Evolutionary conservation across 2,888 invertebrate species (phyloP).

Genomic region (Drosophila monieri): DNA sequence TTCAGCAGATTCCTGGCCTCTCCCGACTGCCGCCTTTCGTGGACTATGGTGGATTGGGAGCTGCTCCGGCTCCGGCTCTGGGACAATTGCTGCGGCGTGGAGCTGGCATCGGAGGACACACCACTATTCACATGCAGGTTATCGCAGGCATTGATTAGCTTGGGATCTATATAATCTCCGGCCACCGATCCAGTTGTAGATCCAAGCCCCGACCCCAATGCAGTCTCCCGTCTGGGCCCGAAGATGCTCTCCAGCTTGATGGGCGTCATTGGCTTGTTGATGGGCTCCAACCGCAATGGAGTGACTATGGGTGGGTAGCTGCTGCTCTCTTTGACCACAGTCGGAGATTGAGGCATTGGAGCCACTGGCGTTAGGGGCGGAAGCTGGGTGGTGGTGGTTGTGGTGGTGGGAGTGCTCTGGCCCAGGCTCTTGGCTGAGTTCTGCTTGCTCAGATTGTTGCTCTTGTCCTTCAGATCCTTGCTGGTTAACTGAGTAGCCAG

Average conservation of each 20-base stretch:
- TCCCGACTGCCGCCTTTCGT: slow-evolving; percentile 72
- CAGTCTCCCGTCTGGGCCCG: slow-evolving; percentile 24
- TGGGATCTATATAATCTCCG: slow-evolving; percentile 85
- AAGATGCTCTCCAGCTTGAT: slow-evolving; percentile 72
- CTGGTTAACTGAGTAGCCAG: slow-evolving; percentile 46
- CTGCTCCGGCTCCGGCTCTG: slow-evolving; percentile 62
- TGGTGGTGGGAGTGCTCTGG: slow-evolving; percentile 41
- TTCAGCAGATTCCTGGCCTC: slow-evolving; percentile 81
- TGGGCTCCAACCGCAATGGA: slow-evolving; percentile 64
- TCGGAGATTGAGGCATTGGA: slow-evolving; percentile 12
- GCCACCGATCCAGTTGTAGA: slow-evolving; percentile 17
- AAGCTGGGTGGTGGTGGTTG: slow-evolving; percentile 52
- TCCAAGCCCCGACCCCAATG: background rate
- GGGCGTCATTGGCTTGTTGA: slow-evolving; percentile 47
- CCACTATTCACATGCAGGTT: slow-evolving; percentile 86
- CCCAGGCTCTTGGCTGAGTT: slow-evolving; percentile 81
- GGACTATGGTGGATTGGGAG: slow-evolving; percentile 65
- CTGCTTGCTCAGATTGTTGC: slow-evolving; percentile 83
- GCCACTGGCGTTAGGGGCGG: slow-evolving; percentile 53
- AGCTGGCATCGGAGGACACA: slow-evolving; percentile 70
- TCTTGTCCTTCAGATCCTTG: slow-evolving; percentile 83
- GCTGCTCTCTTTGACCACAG: slow-evolving; percentile 47
- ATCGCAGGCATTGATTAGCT: slow-evolving; percentile 89
- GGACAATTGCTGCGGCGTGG: slow-evolving; percentile 55
- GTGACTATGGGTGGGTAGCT: slow-evolving; percentile 38